Base-by-base conservation (phyloP, 2,797 vertebrate species). In the Dermochelys coriacea region DNA sequence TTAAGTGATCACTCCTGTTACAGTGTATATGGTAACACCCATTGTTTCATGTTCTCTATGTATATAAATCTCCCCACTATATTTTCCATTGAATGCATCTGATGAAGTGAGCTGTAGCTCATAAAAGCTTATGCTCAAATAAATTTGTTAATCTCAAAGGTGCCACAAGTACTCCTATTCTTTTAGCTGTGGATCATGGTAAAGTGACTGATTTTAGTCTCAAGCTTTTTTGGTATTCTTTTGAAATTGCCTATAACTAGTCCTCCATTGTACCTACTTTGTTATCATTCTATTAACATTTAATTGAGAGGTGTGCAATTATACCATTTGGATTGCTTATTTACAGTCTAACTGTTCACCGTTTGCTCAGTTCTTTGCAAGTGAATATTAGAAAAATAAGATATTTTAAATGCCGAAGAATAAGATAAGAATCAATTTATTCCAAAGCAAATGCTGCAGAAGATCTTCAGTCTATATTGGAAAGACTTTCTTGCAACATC, bases 131-230 rank as follows among this genome's bases (percentile, higher is more conserved):
- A 41, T 41, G 41, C 41, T 41, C 41, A 41, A 41, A 41, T 41
- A 41, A 41, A 41, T 41, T 41, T 41, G 41, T 41, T 41, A 41
- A 41, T 41, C 41, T 41, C 41, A 41, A 41, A 5, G 41, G 41
- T 41, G 41, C 41, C 41, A 41, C 41, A 41, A 41, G 41, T 41
- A 41, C 41, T 41, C 41, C 41, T 41, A 41, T 41, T 41, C 41
- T n/a, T 92, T 21, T 96, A 80, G 47, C 25, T 3, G 51, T 2
- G 3, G 68, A 71, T 74, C 50, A 87, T 87, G 85, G 86, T 77
- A 47, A 16, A 89, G 82, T 71, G 93, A 91, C 34, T 54, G 49
- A 52, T 82, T 94, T 86, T 82, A 79, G 55, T 51, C 80, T 93
- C 41, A 5, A 18, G 3, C 6, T 49, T 77, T 84, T 94, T 75